Conservation (phyloP, 2,797 vertebrate species). For the Myotis vivesi region DNA sequence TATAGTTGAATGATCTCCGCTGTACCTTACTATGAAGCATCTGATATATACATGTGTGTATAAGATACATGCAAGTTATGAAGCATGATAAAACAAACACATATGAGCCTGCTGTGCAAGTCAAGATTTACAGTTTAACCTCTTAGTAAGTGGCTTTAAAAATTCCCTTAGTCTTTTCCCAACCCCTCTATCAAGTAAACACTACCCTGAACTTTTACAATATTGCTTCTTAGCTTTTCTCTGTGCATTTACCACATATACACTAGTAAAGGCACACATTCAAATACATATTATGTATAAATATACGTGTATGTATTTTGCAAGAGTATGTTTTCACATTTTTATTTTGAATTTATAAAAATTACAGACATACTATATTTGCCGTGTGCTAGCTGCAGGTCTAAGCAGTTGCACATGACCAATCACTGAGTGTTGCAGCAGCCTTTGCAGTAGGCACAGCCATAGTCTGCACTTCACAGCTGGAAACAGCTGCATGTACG, state of each 20-base stretch:
- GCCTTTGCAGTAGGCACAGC: not conserved
- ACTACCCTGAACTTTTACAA: not conserved
- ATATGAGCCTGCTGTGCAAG: not conserved
- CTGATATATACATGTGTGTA: not conserved
- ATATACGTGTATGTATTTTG: not conserved
- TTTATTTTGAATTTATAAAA: not conserved
- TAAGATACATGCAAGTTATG: not conserved
- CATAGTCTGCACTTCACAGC: not conserved
- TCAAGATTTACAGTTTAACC: too few species aligned
- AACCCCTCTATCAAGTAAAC: not conserved
- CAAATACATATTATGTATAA: not conserved
- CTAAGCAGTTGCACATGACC: not conserved
- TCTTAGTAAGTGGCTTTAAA: not conserved
- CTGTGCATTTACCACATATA: not conserved
- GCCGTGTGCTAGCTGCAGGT: too few species aligned
- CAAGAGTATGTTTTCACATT: not conserved
- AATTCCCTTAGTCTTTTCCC: not conserved
- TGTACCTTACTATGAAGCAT: not conserved
- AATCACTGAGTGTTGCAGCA: not conserved
- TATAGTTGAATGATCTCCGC: not conserved
- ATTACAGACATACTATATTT: not conserved
- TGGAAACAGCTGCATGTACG: not conserved
- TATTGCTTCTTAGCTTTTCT: not conserved
- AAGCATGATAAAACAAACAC: not conserved
- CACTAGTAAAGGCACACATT: too few species aligned